These are phyloP conservation scores for Metalampra italica DNA, from an alignment of 2,888 invertebrate genomes.

Conservation along the genomic window DNA sequence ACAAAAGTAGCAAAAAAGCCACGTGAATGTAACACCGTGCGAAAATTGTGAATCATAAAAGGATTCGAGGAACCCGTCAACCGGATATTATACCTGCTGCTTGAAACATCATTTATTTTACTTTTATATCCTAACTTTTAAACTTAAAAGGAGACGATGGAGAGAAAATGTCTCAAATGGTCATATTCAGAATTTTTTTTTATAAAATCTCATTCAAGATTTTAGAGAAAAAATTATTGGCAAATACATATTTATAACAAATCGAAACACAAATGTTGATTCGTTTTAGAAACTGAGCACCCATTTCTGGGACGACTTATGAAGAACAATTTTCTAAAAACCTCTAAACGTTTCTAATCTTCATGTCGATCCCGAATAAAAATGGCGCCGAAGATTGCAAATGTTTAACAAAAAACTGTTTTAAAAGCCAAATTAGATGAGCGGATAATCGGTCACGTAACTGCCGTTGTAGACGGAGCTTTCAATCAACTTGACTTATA, in stretches of 20 bases:
- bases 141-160: neutral
- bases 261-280: too few species aligned
- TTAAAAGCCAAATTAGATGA: conserved; percentile 55
- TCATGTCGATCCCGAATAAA: conserved; percentile 28
- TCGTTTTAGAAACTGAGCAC: too few species aligned
- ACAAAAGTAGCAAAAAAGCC: conserved; percentile 41
- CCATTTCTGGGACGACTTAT: too few species aligned
- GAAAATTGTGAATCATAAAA: conserved; percentile 54
- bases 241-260: too few species aligned
- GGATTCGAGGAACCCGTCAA: conserved; percentile 38
- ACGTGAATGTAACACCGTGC: conserved; percentile 34
- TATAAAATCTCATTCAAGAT: too few species aligned
- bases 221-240: too few species aligned
- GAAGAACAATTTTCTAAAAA: neutral
- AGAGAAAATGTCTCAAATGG: too few species aligned
- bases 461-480: conserved; percentile 45
- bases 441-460: conserved; percentile 61
- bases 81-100: conserved; percentile 15
- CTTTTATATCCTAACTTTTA: neutral
- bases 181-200: too few species aligned
- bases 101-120: conserved; percentile 6
- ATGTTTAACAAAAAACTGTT: conserved; percentile 41
- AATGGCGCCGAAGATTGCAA: conserved; percentile 34
- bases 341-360: conserved; percentile 31
- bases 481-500: conserved; percentile 42